Base-by-base conservation (phyloP, 2,888 invertebrate genomes). In the Pristionchus exspectatus region DNA sequence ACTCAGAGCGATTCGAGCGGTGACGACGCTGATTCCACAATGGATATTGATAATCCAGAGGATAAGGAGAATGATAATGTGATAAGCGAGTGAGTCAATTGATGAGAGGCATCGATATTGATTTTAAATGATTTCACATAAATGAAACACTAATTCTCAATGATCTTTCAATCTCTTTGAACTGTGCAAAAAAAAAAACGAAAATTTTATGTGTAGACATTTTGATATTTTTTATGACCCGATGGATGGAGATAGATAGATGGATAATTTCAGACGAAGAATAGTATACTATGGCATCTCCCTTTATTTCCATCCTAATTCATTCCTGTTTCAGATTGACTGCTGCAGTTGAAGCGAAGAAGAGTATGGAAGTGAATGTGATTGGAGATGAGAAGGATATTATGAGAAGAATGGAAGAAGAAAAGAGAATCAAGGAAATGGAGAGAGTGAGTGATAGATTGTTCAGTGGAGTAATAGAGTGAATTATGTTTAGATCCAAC, bases 401-500 rank as follows among this genome's bases (percentile, higher is more conserved):
- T 16, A 30, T 83, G 63, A 83, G 83, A 83, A 89, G 83, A 83
- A 16, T 16, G 3, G 89, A 89, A 27, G 83, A 89, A 27, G 83
- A 81, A 7, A 54, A 83, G 66, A 81, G 83, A 83, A 69, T 89
- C n/a, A 89, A 89, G 83, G 89, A 89, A 50, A 81, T 81, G 83
- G 89, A 89, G 81, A 89, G 66, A 30, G 89, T 89, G 3, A 33
- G 59, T 33, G 24, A 30, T 33, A 12, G n/a, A n/a, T n/a, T n/a
- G 44, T 50, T 50, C 44, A 50, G 10, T 50, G 44, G 44, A 50
- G 9, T 9, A 50, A 50, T 50, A 50, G 9, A 50, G 10, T 50
- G 9, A 9, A 50, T 50, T 50, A 9, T 50, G 12, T 7, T 16
- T 18, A 89, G 83, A 21, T 66, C 12, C 89, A 69, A 83, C 30